These are phyloP conservation scores for Melanostoma scalare DNA, from an alignment of 2,888 invertebrate genomes.

Conservation along the genomic window DNA sequence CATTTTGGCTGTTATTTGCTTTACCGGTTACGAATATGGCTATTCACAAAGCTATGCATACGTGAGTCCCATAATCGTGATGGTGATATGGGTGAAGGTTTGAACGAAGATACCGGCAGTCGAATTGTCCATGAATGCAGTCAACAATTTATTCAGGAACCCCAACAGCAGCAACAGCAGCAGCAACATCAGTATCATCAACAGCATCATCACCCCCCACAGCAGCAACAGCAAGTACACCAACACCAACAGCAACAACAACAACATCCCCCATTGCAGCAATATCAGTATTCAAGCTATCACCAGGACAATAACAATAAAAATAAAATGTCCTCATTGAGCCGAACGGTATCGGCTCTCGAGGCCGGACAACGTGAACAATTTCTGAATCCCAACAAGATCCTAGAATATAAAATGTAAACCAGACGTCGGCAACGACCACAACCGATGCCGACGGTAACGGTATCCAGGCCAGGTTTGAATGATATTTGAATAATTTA, in stretches of 20 bases:
- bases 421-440: conserved; percentile 80
- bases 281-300: conserved; percentile 72
- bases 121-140: conserved; percentile 78
- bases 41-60: conserved; percentile 81
- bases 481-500: conserved; percentile 37
- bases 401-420: conserved; percentile 82
- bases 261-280: conserved; percentile 73
- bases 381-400: conserved; percentile 82
- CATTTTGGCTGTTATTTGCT: conserved; percentile 85
- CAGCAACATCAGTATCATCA: conserved; percentile 71
- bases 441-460: background rate
- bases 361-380: conserved; percentile 82
- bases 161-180: conserved; percentile 80
- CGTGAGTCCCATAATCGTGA: conserved; percentile 81
- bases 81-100: conserved; percentile 81
- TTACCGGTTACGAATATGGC: conserved; percentile 82
- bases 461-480: conserved; percentile 11
- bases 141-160: conserved; percentile 78
- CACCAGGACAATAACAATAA: conserved; percentile 75
- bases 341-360: conserved; percentile 81
- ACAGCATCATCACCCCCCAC: conserved; percentile 36
- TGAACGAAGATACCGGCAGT: conserved; percentile 80
- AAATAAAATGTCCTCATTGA: conserved; percentile 78
- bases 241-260: conserved; percentile 47
- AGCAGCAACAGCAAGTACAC: conserved; percentile 44